Evolutionary conservation across 2,113 vertebrate species (phyloP).

Genomic region (Ramphastos sulfuratus): DNA sequence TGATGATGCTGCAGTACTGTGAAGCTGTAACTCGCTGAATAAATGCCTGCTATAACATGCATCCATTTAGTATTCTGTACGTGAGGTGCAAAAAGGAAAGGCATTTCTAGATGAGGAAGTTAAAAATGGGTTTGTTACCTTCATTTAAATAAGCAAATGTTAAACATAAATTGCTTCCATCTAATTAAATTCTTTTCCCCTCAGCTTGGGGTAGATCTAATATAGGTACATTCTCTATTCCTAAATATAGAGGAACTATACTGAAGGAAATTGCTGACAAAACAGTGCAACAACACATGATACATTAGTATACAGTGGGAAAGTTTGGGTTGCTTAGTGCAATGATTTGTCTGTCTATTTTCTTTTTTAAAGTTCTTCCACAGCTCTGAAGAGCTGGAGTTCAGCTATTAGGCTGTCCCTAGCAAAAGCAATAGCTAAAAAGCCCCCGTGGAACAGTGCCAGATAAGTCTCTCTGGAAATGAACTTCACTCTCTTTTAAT

Average conservation of each 20-base stretch:
- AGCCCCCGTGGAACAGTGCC: background rate
- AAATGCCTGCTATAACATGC: background rate
- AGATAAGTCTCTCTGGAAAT: background rate
- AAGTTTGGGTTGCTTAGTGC: background rate
- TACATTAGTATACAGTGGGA: background rate
- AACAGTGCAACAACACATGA: background rate
- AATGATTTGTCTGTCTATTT: background rate
- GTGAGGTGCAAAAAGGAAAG: background rate
- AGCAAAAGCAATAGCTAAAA: background rate
- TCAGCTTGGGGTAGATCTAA: background rate
- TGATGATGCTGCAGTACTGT: background rate
- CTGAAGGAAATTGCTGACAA: background rate
- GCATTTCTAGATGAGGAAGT: background rate
- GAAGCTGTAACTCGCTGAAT: background rate
- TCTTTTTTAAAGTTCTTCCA: background rate
- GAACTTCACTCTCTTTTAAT: background rate
- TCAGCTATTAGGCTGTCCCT: background rate
- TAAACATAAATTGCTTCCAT: background rate
- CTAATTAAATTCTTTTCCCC: background rate
- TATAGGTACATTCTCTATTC: background rate
- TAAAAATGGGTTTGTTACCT: background rate
- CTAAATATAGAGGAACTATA: background rate
- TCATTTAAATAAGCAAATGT: background rate
- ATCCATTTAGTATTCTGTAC: background rate
- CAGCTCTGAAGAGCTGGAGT: background rate